These are phyloP conservation scores for Zosterops pallidus DNA, from an alignment of 2,113 vertebrate species.

Conservation along the genomic window DNA sequence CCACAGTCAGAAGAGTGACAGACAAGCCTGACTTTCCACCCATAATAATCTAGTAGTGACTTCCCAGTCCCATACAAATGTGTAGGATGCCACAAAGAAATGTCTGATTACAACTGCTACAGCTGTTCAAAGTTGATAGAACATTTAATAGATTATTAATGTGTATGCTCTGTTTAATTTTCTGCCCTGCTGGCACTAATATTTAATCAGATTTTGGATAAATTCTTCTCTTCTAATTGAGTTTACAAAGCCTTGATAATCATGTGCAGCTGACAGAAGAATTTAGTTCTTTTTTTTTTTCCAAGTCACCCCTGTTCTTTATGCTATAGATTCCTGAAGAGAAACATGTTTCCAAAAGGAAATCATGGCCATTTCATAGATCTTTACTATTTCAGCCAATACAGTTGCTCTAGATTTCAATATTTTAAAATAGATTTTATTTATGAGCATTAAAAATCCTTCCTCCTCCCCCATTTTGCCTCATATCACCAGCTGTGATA, in stretches of 20 bases:
- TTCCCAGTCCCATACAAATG: not conserved
- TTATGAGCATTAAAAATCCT: not conserved
- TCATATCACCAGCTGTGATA: not conserved
- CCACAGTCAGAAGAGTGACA: not conserved
- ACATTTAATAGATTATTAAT: slow-evolving; percentile 58
- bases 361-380: not conserved
- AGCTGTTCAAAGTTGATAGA: slow-evolving; percentile 42
- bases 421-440: not conserved
- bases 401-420: not conserved
- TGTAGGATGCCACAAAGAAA: not conserved
- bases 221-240: slow-evolving; percentile 39
- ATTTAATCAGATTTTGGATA: slow-evolving; percentile 55
- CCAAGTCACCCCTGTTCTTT: not conserved
- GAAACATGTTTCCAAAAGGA: not conserved
- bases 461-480: not conserved
- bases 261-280: slow-evolving; percentile 19
- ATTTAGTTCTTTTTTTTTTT: not conserved
- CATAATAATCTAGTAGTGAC: not conserved
- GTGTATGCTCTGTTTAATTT: slow-evolving; percentile 50
- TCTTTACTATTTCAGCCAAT: not conserved
- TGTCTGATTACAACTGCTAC: not conserved
- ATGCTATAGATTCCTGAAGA: not conserved
- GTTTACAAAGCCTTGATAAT: slow-evolving; percentile 46
- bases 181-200: slow-evolving; percentile 48
- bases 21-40: not conserved